Conservation (phyloP, 2,888 invertebrate genomes). For the Lacanobia wlatinum region DNA sequence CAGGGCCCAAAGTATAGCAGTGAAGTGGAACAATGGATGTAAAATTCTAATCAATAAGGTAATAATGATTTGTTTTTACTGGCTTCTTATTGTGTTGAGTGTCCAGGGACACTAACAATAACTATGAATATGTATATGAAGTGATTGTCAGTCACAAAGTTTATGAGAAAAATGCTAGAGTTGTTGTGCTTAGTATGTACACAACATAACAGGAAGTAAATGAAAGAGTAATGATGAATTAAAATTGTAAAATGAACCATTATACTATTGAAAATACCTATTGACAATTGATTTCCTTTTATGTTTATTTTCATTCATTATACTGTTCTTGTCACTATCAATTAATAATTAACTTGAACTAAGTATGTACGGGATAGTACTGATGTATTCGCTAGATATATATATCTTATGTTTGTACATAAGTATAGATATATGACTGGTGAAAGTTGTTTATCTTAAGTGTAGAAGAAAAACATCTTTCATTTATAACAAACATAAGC, state of each 20-base stretch:
- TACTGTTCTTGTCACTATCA: neutral
- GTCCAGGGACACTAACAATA: slow-evolving; percentile 39
- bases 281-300: slow-evolving; percentile 26
- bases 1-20: slow-evolving; percentile 66
- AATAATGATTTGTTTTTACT: slow-evolving; percentile 55
- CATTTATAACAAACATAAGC: neutral
- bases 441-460: slow-evolving; percentile 10
- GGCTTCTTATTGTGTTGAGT: slow-evolving; percentile 34
- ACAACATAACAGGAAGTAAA: slow-evolving; percentile 43
- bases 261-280: slow-evolving; percentile 9
- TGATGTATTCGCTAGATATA: neutral
- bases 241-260: slow-evolving; percentile 3
- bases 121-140: slow-evolving; percentile 28
- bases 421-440: neutral
- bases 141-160: slow-evolving; percentile 47
- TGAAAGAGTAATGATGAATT: slow-evolving; percentile 24
- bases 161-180: slow-evolving; percentile 17
- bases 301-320: slow-evolving; percentile 25
- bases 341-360: neutral
- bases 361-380: neutral
- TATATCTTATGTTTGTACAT: neutral
- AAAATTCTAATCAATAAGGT: slow-evolving; percentile 72
- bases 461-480: neutral
- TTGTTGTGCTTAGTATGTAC: slow-evolving; percentile 22
- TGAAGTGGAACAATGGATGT: slow-evolving; percentile 73